Conservation (phyloP, 2,113 vertebrate genomes). For the Barbus barbus region DNA sequence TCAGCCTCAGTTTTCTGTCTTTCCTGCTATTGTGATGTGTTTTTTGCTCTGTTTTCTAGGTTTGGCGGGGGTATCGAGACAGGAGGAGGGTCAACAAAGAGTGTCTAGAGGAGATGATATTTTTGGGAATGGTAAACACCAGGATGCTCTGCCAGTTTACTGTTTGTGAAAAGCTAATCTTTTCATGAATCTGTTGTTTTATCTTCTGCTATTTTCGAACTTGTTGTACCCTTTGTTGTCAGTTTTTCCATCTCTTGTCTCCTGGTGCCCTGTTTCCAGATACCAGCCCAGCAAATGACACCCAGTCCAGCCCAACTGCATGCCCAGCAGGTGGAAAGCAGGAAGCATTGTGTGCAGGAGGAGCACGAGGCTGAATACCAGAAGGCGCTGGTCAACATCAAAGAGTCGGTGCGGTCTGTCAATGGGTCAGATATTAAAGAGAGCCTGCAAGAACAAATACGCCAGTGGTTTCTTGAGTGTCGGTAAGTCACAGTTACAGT, state of each 20-base stretch:
- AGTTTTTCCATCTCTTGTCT: not conserved
- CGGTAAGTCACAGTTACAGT: slow-evolving; percentile 66
- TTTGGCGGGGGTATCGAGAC: slow-evolving; percentile 79
- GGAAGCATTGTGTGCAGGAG: slow-evolving; percentile 62
- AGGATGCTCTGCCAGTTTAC: not conserved
- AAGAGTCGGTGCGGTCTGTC: slow-evolving; percentile 63
- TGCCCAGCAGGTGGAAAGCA: slow-evolving; percentile 48
- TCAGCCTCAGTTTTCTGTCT: not conserved
- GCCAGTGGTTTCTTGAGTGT: slow-evolving; percentile 84
- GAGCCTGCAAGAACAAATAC: slow-evolving; percentile 79
- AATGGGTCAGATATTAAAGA: slow-evolving; percentile 76
- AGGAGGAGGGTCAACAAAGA: slow-evolving; percentile 68
- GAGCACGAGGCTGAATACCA: slow-evolving; percentile 68
- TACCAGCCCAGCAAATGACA: slow-evolving; percentile 61
- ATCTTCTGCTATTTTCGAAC: not conserved
- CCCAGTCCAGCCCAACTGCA: slow-evolving; percentile 37
- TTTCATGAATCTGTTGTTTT: not conserved
- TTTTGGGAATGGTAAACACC: slow-evolving; percentile 84
- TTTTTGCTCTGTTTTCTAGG: slow-evolving; percentile 61
- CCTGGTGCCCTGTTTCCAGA: slow-evolving; percentile 63
- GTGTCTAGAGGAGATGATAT: slow-evolving; percentile 81
- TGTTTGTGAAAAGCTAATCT: slow-evolving; percentile 24
- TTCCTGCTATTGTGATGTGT: slow-evolving; percentile 16
- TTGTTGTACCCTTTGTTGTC: not conserved
- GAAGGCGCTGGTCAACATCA: slow-evolving; percentile 69